Percentiles rank a stretch among this genome's conserved stretches.
phyloP scores from a whole-genome alignment of 2,113 vertebrate genomes.

The Pseudonaja textilis region DNA sequence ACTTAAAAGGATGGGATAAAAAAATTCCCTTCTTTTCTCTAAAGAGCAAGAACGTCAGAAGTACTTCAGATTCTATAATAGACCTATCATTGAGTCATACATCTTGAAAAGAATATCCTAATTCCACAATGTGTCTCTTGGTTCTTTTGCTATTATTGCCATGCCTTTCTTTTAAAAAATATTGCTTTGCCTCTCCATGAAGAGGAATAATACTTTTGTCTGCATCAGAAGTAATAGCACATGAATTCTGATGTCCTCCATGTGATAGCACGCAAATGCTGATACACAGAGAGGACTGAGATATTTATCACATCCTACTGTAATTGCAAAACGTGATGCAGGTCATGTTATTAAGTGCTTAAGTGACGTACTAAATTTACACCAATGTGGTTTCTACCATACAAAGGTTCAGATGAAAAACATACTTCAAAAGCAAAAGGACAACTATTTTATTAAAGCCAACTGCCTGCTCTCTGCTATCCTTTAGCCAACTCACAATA shows the following conservation, averaged over 20 bases:
- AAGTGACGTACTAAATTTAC: not conserved
- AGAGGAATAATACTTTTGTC: not conserved
- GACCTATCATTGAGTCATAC: not conserved
- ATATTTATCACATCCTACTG: not conserved
- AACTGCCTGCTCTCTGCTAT: not conserved
- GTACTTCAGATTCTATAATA: not conserved
- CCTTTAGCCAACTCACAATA: not conserved
- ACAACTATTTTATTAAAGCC: not conserved
- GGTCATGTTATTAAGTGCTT: not conserved
- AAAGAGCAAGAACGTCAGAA: not conserved
- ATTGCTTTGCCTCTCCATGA: not conserved
- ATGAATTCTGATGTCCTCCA: not conserved
- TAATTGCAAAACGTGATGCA: not conserved
- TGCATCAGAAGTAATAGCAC: not conserved
- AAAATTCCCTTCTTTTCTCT: not conserved
- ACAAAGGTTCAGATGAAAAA: not conserved
- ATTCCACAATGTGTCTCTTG: not conserved
- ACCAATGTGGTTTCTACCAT: not conserved
- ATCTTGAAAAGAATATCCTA: not conserved
- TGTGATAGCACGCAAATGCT: not conserved
- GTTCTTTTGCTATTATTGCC: not conserved
- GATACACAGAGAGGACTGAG: not conserved
- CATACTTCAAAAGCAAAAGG: not conserved
- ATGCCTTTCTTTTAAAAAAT: not conserved
- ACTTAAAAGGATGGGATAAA: not conserved